Conservation (phyloP, 2,888 invertebrate genomes). For the Clanis bilineata region DNA sequence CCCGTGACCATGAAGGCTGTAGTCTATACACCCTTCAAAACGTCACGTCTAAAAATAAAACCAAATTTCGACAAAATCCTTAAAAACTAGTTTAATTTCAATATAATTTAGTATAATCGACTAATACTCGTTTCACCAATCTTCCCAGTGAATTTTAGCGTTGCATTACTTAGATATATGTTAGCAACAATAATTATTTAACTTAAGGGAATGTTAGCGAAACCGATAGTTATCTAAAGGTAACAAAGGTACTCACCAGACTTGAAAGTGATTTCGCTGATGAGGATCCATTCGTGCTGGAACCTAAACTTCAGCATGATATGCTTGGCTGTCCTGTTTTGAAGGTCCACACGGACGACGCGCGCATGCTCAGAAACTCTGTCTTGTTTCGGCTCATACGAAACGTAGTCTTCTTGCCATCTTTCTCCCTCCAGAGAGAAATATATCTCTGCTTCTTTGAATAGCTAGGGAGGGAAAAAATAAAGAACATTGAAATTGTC, state of each 20-base stretch:
- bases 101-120: too few relatives aligned
- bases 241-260: constrained; percentile 82
- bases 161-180: too few relatives aligned
- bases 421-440: constrained; percentile 90
- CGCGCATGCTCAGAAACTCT: constrained; percentile 81
- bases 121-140: too few relatives aligned
- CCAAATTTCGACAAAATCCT: too few relatives aligned
- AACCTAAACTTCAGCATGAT: constrained; percentile 89
- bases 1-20: too few relatives aligned
- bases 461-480: constrained; percentile 80
- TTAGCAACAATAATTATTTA: too few relatives aligned
- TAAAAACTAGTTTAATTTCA: too few relatives aligned
- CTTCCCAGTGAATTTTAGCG: too few relatives aligned
- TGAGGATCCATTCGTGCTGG: constrained; percentile 92
- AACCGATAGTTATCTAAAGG: too few relatives aligned
- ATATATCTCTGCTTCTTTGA: constrained; percentile 88
- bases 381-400: constrained; percentile 83
- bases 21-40: too few relatives aligned
- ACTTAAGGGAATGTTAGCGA: too few relatives aligned
- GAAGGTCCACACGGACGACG: constrained; percentile 87
- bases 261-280: constrained; percentile 93
- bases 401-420: constrained; percentile 86
- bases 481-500: background rate
- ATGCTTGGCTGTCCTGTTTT: constrained; percentile 88
- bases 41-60: too few relatives aligned